Evolutionary conservation across 2,888 invertebrate species (phyloP).

Genomic region (Ormyrus labotus): DNA sequence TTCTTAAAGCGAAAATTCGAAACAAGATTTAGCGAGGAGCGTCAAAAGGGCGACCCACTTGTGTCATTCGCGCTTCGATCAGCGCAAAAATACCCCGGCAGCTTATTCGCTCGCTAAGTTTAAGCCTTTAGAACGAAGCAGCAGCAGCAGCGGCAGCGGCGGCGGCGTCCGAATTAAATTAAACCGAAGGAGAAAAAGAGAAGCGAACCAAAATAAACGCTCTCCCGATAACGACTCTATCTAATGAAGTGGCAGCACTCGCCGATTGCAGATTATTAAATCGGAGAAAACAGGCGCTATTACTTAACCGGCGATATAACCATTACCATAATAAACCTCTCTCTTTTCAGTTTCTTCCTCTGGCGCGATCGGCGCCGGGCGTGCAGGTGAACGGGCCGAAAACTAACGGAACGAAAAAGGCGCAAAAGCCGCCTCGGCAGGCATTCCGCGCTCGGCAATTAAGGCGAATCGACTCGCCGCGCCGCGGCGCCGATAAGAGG

Average conservation of each 20-base stretch:
- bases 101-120: too few species aligned
- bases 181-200: background rate
- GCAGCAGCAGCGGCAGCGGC: too few species aligned
- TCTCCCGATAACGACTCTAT: background rate
- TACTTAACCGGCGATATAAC: constrained; percentile 1
- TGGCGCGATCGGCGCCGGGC: background rate
- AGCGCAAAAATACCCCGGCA: too few species aligned
- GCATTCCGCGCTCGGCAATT: constrained; percentile 29
- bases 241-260: background rate
- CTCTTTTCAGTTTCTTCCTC: background rate
- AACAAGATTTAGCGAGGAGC: too few species aligned
- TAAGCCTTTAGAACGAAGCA: too few species aligned
- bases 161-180: too few species aligned
- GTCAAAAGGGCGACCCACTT: too few species aligned
- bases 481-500: constrained; percentile 23
- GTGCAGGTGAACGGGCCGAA: background rate
- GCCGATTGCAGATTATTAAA: constrained; percentile 14
- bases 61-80: too few species aligned
- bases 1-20: too few species aligned
- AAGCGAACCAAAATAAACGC: background rate
- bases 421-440: background rate
- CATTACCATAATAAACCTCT: background rate
- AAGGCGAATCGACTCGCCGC: constrained; percentile 33
- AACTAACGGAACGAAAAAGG: too few species aligned
- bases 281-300: background rate